Conservation (phyloP, 2,113 vertebrate species). For the Porphyrio hochstetteri region DNA sequence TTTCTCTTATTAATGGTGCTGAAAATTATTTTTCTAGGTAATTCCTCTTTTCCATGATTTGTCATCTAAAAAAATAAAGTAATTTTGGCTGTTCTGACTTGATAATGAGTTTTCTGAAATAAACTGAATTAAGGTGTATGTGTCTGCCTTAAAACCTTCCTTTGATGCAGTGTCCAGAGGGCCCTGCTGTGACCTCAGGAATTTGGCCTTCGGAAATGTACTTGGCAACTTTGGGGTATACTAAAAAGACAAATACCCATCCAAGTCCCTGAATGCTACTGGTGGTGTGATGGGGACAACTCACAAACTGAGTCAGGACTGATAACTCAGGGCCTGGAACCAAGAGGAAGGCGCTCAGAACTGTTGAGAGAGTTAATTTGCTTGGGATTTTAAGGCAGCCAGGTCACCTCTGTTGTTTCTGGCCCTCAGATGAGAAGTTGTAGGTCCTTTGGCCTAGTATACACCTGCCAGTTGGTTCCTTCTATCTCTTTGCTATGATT, state of each 20-base stretch:
- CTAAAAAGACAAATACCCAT: neutral
- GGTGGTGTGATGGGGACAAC: neutral
- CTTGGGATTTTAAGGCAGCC: neutral
- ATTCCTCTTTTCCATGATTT: neutral
- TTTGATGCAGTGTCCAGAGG: neutral
- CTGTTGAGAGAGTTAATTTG: neutral
- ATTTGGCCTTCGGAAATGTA: neutral
- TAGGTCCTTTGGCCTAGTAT: neutral
- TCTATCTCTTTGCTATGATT: neutral
- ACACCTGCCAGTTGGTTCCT: neutral
- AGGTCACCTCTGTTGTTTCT: neutral
- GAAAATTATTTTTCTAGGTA: neutral
- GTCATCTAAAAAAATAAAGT: neutral
- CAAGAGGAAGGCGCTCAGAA: neutral
- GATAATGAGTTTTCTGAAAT: neutral
- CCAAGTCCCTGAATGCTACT: neutral
- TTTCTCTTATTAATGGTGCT: no score
- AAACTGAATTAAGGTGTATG: neutral
- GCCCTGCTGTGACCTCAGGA: neutral
- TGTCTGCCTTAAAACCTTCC: neutral
- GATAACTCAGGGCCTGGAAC: accelerated
- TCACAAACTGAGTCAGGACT: neutral
- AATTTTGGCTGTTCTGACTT: neutral
- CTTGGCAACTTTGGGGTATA: neutral
- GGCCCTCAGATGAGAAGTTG: neutral